Evolutionary conservation across 2,888 invertebrate species (phyloP).

Genomic region (Peribatodes rhomboidaria): DNA sequence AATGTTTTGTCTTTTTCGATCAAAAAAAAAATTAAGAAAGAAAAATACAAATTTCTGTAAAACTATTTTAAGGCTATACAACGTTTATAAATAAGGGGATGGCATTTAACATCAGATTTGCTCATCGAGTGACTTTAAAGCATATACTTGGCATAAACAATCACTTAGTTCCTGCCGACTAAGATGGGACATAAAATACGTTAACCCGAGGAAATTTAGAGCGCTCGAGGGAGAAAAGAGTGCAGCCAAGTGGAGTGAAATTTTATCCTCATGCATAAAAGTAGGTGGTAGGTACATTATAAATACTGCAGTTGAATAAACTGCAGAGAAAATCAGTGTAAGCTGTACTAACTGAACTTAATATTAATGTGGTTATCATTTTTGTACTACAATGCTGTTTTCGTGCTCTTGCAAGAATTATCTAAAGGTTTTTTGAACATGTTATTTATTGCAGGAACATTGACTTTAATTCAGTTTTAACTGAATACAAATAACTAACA

Average conservation of each 20-base stretch:
- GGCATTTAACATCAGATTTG: no score
- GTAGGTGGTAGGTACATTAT: neutral
- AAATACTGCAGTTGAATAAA: conserved; percentile 7
- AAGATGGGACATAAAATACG: conserved; percentile 19
- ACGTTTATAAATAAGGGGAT: no score
- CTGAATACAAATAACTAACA: no score
- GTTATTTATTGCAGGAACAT: no score
- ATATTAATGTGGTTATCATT: neutral
- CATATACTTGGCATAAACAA: neutral
- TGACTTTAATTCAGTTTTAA: no score
- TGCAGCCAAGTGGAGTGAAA: conserved; percentile 21
- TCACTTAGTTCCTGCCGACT: conserved; percentile 4
- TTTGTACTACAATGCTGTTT: neutral
- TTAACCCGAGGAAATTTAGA: conserved; percentile 22
- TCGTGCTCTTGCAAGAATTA: no score
- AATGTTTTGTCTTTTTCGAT: no score
- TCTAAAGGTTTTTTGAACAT: no score
- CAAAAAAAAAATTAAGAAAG: no score
- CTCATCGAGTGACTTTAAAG: neutral
- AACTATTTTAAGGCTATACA: no score
- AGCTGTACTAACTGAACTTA: neutral
- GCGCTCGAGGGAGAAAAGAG: conserved; percentile 17
- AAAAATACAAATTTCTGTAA: no score
- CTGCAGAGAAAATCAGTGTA: neutral
- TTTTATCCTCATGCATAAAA: conserved; percentile 14